A percentile compares a stretch with the other conserved stretches of the same genome.
phyloP scores from a whole-genome alignment of 2,113 vertebrate species.

The Vulpes lagopus region DNA sequence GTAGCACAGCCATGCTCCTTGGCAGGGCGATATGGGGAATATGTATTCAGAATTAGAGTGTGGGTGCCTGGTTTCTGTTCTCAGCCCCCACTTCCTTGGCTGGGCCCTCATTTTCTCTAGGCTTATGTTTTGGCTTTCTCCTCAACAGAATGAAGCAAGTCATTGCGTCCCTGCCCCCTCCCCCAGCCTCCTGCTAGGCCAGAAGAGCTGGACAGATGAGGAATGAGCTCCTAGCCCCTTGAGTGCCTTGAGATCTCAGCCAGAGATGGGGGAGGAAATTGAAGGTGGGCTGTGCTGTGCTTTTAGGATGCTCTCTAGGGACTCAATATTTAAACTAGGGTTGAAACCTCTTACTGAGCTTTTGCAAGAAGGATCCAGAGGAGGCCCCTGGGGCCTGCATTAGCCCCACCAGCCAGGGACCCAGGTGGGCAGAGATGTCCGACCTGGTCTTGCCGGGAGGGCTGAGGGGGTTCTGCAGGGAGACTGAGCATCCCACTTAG shows the following conservation, averaged over 20 bases:
- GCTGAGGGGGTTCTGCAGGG: background rate
- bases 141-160: background rate
- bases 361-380: background rate
- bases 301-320: conserved; percentile 9
- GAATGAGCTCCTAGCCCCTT: background rate
- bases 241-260: background rate
- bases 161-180: background rate
- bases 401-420: background rate
- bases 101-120: background rate
- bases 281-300: background rate
- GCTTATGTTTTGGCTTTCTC: conserved; percentile 2
- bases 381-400: background rate
- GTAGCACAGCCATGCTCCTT: accelerated
- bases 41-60: background rate
- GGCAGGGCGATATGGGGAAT: background rate
- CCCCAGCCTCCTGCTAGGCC: background rate
- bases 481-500: too few species aligned
- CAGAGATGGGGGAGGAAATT: background rate
- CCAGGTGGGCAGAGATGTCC: background rate
- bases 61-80: background rate
- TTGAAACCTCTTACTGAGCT: conserved; percentile 33
- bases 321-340: background rate
- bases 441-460: background rate
- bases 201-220: background rate
- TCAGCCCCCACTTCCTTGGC: background rate